Evolutionary conservation across 2,797 vertebrate species (phyloP).

Genomic region (Intellagama lesueurii): DNA sequence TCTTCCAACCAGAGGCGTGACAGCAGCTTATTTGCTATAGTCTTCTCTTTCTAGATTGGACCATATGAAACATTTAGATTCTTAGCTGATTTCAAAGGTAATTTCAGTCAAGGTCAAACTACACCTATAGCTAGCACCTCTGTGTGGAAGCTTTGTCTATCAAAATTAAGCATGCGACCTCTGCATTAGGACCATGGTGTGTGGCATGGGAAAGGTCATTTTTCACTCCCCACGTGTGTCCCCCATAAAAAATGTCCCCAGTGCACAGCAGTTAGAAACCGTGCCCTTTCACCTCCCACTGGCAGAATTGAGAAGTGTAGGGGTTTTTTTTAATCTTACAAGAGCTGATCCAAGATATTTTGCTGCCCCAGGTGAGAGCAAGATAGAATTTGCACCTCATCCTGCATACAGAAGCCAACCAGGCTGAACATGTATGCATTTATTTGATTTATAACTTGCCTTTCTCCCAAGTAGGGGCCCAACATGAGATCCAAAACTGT

Average conservation of each 20-base stretch:
- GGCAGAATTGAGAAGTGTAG: not conserved
- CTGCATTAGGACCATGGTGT: not conserved
- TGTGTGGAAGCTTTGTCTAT: not conserved
- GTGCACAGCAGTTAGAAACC: not conserved
- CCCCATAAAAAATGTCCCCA: not conserved
- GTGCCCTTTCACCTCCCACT: not conserved
- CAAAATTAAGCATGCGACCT: not conserved
- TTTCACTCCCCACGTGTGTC: too few relatives aligned
- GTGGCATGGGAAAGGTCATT: not conserved
- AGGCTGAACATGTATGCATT: not conserved
- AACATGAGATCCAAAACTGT: too few relatives aligned
- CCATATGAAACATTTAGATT: rapidly evolving
- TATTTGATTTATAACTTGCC: too few relatives aligned
- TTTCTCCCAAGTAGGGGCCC: too few relatives aligned
- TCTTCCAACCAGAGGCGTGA: not conserved
- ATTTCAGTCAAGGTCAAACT: not conserved
- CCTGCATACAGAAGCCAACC: not conserved
- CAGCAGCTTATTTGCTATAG: not conserved
- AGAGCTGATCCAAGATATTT: not conserved
- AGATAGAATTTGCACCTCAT: too few relatives aligned
- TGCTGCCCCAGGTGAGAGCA: not conserved
- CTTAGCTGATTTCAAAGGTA: slow-evolving; percentile 25
- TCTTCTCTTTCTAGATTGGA: not conserved
- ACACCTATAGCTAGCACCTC: not conserved
- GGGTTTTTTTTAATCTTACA: too few relatives aligned